Conservation (phyloP, 2,113 vertebrate genomes). For the Zapornia atra region DNA sequence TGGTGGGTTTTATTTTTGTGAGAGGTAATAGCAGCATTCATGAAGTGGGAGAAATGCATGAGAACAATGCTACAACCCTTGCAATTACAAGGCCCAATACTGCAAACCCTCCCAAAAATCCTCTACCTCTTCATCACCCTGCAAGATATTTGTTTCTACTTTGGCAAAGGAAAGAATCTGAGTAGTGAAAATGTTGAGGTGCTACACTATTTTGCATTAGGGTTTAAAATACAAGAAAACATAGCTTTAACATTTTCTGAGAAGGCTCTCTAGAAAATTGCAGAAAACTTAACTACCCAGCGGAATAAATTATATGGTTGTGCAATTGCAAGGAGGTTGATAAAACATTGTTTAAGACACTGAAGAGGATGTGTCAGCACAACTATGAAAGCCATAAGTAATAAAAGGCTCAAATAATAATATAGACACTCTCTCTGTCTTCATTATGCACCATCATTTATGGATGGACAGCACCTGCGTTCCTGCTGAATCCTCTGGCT, state of each 20-base stretch:
- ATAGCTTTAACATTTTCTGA: background rate
- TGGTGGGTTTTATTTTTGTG: background rate
- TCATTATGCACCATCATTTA: background rate
- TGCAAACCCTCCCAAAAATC: background rate
- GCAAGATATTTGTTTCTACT: background rate
- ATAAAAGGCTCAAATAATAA: conserved; percentile 21
- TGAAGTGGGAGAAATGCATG: background rate
- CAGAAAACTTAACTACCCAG: background rate
- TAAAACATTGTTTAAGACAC: background rate
- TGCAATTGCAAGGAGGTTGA: background rate
- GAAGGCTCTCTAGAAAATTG: background rate
- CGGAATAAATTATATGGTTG: background rate
- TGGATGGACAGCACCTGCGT: background rate
- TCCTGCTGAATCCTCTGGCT: conserved; percentile 26
- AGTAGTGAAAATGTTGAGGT: background rate
- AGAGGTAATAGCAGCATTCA: background rate
- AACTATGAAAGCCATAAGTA: conserved; percentile 27
- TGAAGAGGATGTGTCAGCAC: background rate
- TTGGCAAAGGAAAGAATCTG: background rate
- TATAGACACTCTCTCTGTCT: background rate
- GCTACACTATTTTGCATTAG: background rate
- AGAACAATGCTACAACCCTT: background rate
- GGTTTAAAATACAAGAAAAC: background rate
- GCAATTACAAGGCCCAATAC: background rate
- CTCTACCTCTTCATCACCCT: background rate